Evolutionary conservation across 1,140 invertebrate genomes (phyloP), one percentile per base, ranked within the genome.

Genomic region (Drosophila micromelanica): DNA sequence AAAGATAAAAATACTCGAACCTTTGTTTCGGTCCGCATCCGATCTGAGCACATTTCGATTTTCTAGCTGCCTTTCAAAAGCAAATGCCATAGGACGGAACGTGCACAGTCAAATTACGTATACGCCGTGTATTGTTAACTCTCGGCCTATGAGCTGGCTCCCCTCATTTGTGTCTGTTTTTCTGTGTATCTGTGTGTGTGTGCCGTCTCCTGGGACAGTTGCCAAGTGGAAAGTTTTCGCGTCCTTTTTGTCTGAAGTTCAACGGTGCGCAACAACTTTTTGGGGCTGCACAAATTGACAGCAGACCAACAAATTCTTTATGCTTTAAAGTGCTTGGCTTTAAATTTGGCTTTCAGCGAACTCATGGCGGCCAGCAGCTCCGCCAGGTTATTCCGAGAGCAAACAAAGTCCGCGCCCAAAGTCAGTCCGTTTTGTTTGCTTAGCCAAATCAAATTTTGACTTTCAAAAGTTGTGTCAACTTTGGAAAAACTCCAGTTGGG

Each of bases 141-240:
- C 55, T 32, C 42, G n/a, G 52, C 45, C 73, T 77, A 42, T 45
- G 17, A 49, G 40, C 46, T 30, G 51, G 37, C 73, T 43, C 68
- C 61, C 57, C 78, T 51, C 37, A 42, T 56, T 68, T 37, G 61
- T 63, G 30, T 73, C 49, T 54, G 17, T 51, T 42, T 74, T 52
- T 65, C 54, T 69, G 30, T 72, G 37, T 42, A 0, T 55, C n/a
- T 60, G 17, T 75, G 12, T 65, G 12, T 43, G 52, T 9, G 30
- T 57, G 43, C 30, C 11, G 9, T 30, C 80, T 64, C 73, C 30
- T 9, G 74, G 75, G 65, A 63, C 63, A 46, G 20, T 23, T 78
- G 82, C 74, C 81, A 81, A 87, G 68, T 72, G 74, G 82, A 85
- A 87, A 87, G 74, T 81, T 86, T 81, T 78, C 71, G 71, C 69